Base-by-base conservation (phyloP, 2,113 vertebrate genomes). In the Pleuronectes platessa region DNA sequence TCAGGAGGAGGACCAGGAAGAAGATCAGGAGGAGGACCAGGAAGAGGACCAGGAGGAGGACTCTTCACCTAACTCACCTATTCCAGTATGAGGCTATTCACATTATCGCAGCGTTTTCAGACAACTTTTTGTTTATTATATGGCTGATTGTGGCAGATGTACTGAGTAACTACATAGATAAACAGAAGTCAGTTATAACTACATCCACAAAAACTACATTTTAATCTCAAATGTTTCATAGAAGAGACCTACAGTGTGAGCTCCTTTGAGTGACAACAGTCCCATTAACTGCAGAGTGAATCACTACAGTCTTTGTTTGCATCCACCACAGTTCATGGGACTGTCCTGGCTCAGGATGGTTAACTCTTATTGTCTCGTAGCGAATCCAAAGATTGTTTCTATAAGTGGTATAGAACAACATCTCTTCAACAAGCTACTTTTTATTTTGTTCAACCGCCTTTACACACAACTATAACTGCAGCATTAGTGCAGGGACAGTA, bases 31-130 rank as follows among this genome's bases (percentile, higher is more conserved):
- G 1, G 31, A 31, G 1, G 31, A 31, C 26, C 26, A 27, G 31
- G 31, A 91, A 42, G 83, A 91, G 5, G 76, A 89, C 14, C 79
- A 81, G 54, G 90, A 31, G 5, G 31, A 31, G 5, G 31, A 31
- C 26, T 90, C 90, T 51, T 85, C 87, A 17, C 82, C 85, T 1
- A 78, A 62, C 60, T 93, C 91, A 0, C 90, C 91, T 17, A 27
- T 91, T 67, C 75, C 83, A 37, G 90, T 93, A 78, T 0, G 81
- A 78, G 51, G 73, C 21, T 45, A 49, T 47, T 53, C 67, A 15
- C 1, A 53, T 83, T 11, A 13, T 12, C 9, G 35, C 35, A 10
- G 7, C 13, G 2, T 53, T 20, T 53, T n/a, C 51, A 53, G 20
- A 8, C 17, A 5, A 14, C 3, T 17, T 14, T 31, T 31, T 1